Base-by-base conservation (phyloP, 2,888 invertebrate species). In the Cheilosia impressa region DNA sequence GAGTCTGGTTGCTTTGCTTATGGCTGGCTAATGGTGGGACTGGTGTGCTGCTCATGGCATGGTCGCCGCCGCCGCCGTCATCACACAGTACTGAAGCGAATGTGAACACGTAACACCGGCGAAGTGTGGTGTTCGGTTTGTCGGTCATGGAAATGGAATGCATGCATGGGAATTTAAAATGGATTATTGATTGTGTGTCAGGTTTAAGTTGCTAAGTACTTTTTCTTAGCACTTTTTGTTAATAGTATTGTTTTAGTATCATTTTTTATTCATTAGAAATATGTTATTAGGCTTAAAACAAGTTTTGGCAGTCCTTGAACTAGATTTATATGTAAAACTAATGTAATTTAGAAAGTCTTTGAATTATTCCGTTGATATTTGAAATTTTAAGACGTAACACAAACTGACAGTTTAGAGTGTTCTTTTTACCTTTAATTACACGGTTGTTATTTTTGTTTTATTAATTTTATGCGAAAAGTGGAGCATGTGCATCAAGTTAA, bases 111-210 rank as follows among this genome's bases (percentile, higher is more conserved):
- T 84, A 75, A 84, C 83, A 84, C 80, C 84, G 79, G 60, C 79
- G 79, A 60, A 47, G 84, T 75, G 79, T 79, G 71, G 84, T 69
- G 79, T 75, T 84, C 52, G 75, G 79, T 84, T 84, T 84, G 84
- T 84, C 84, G 84, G 84, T 84, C 84, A 84, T 84, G 84, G 80
- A 80, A 84, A 84, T 75, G 84, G 84, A 84, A 84, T 84, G 84
- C 80, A 80, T 84, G 84, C 84, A 84, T 80, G 84, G 75, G 84
- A 80, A 84, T 84, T 84, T 84, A 76, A 84, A 80, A 84, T 84
- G 75, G 84, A 84, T 84, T 84, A 80, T 84, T 84, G 84, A 80
- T 84, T 84, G 84, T 77, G 82, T 84, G 84, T 80, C 75, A 79
- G 80, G 84, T 84, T 84, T 84, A 80, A 84, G 71, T 60, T 71